Base-by-base conservation (phyloP, 2,888 invertebrate genomes). In the Eupithecia subfuscata region DNA sequence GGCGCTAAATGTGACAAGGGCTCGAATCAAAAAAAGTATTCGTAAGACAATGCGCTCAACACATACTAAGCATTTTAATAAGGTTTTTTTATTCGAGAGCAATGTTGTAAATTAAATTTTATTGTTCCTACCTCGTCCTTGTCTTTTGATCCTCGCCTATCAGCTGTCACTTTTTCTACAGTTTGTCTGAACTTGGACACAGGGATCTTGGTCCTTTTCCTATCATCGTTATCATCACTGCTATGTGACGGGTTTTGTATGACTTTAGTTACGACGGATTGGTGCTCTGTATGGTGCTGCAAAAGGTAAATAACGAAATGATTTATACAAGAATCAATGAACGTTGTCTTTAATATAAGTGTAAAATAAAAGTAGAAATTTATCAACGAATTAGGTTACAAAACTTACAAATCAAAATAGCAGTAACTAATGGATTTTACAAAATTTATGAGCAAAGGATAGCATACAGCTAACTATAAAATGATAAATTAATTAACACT, bases 141-240 rank as follows among this genome's bases (percentile, higher is more conserved):
- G 3, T 82, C 84, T 52, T 78, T 79, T 4, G 83, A 81, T 52
- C 80, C 82, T 69, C 82, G 82, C 43, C 83, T 84, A 56, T 84
- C 86, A 5, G 80, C 80, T 14, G 82, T 87, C 0, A 92, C 83
- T 52, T 79, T 88, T 5, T 91, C 88, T 0, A 87, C 89, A 0
- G 88, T 88, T 48, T 90, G 87, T 37, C 84, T 87, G 72, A 93
- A 89, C 52, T 86, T 87, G 0, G 87, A 78, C 56, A 85, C 87
- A 0, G 94, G 94, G 37, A 94, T 93, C 78, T 84, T 90, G 0
- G 92, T 90, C 60, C 79, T 89, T 73, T 85, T 90, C n/a, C 84
- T 87, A 1, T 83, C 83, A 16, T 84, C 84, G 1, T 25, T 75
- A 69, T 82, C 88, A 65, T 84, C 88, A 60, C 14, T 22, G 52